Evolutionary conservation across 2,888 invertebrate species (phyloP).

Genomic region (Pinctada fucata): DNA sequence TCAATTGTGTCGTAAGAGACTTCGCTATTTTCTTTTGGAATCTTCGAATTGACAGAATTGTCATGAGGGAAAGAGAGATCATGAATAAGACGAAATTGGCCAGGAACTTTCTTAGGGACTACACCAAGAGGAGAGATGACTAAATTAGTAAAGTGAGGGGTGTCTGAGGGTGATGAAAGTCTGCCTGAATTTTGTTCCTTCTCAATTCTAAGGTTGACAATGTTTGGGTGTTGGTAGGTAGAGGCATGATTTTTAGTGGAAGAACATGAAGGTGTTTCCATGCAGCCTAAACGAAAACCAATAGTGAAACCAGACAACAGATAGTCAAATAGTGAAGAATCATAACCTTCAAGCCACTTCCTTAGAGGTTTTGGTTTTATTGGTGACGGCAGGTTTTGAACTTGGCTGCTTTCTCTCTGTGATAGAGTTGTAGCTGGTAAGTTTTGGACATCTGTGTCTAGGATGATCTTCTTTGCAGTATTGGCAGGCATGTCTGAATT

Average conservation of each 20-base stretch:
- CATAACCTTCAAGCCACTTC: not conserved
- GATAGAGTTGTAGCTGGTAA: not conserved
- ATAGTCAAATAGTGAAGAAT: not conserved
- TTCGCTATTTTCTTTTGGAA: not conserved
- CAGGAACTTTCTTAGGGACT: not conserved
- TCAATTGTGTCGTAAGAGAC: slow-evolving; percentile 14
- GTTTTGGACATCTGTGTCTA: not conserved
- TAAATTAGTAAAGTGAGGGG: not conserved
- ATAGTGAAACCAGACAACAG: not conserved
- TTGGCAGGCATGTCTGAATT: not conserved
- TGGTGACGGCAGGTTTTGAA: not conserved
- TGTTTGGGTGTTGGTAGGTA: not conserved
- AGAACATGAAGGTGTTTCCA: not conserved
- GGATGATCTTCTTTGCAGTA: not conserved
- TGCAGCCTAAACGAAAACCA: not conserved
- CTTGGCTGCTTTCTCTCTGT: not conserved
- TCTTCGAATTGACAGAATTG: slow-evolving; percentile 8
- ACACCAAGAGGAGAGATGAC: not conserved
- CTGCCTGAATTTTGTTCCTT: not conserved
- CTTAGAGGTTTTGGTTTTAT: not conserved
- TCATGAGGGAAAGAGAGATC: slow-evolving; percentile 15
- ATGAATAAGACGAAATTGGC: slow-evolving; percentile 12
- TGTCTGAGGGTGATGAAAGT: not conserved
- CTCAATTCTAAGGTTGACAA: not conserved
- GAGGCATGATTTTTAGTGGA: not conserved